Conservation (phyloP, 2,797 vertebrate species). For the Austrolebias charrua region DNA sequence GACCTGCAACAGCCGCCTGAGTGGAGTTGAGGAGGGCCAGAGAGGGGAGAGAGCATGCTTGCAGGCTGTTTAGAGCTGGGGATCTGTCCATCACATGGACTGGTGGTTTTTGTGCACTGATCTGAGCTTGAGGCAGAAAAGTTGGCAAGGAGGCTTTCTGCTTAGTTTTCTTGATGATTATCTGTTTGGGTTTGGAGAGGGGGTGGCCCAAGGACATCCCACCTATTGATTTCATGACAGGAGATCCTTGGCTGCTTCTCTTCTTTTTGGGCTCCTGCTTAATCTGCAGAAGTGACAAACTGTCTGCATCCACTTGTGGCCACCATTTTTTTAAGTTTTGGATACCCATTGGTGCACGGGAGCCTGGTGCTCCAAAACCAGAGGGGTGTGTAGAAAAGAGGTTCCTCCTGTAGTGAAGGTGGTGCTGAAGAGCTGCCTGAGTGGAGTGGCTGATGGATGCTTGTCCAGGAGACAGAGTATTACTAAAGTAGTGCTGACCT, state of each 20-base stretch:
- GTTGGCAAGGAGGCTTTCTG: constrained; percentile 88
- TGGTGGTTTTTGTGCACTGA: constrained; percentile 74
- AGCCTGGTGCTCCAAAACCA: constrained; percentile 51
- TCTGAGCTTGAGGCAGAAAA: constrained; percentile 89
- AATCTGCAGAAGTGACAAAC: constrained; percentile 59
- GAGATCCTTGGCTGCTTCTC: constrained; percentile 82
- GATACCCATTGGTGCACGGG: constrained; percentile 57
- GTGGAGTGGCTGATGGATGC: constrained; percentile 86
- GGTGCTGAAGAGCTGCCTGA: constrained; percentile 94
- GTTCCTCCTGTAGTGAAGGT: constrained; percentile 94
- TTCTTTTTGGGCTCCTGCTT: constrained; percentile 90
- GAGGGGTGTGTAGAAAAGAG: constrained; percentile 85
- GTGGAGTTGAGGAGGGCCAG: constrained; percentile 63
- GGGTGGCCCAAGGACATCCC: constrained; percentile 61
- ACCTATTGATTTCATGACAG: constrained; percentile 73
- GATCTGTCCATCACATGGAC: constrained; percentile 68
- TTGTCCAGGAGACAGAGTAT: constrained; percentile 72
- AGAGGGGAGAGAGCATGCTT: constrained; percentile 70
- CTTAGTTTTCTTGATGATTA: constrained; percentile 92
- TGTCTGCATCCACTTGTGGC: constrained; percentile 78
- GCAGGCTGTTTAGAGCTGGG: constrained; percentile 66
- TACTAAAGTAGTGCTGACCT: constrained; percentile 60
- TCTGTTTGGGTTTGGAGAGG: constrained; percentile 85
- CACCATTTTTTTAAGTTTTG: constrained; percentile 86
- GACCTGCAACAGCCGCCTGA: constrained; percentile 82